Conservation (phyloP, 2,888 invertebrate genomes). For the Macaria liturata region DNA sequence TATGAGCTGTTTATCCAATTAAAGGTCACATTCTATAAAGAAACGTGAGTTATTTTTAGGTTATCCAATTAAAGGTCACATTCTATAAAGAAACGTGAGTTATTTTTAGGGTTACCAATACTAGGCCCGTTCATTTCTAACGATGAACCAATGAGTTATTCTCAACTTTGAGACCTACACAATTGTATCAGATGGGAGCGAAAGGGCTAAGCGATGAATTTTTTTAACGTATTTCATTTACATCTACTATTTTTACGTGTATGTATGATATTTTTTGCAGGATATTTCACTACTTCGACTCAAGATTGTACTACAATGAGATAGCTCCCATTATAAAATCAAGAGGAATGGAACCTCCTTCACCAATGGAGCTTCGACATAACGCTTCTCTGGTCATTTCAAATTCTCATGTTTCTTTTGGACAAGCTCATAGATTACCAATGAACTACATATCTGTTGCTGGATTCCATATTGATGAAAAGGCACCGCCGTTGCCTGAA, state of each 20-base stretch:
- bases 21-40: constrained; percentile 15
- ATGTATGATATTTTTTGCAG: constrained; percentile 27
- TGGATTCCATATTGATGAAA: constrained; percentile 52
- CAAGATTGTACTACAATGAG: constrained; percentile 35
- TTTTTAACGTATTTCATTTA: background rate
- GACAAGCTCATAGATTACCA: constrained; percentile 43
- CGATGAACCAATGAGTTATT: too few relatives aligned
- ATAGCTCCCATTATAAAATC: constrained; percentile 38
- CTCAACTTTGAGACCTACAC: too few relatives aligned
- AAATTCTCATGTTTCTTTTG: constrained; percentile 49
- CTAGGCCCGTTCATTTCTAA: too few relatives aligned
- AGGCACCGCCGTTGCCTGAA: constrained; percentile 49
- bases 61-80: constrained; percentile 22
- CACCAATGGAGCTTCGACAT: constrained; percentile 38
- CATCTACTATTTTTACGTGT: background rate
- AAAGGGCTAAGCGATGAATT: background rate
- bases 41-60: constrained; percentile 13
- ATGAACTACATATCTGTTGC: constrained; percentile 48
- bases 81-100: constrained; percentile 20
- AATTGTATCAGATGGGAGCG: too few relatives aligned
- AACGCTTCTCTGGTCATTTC: constrained; percentile 50
- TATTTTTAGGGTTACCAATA: background rate
- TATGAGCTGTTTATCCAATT: constrained; percentile 31
- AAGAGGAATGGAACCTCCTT: constrained; percentile 40
- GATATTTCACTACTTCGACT: constrained; percentile 25